Base-by-base conservation (phyloP, 2,797 vertebrate genomes). In the Typhlichthys subterraneus region DNA sequence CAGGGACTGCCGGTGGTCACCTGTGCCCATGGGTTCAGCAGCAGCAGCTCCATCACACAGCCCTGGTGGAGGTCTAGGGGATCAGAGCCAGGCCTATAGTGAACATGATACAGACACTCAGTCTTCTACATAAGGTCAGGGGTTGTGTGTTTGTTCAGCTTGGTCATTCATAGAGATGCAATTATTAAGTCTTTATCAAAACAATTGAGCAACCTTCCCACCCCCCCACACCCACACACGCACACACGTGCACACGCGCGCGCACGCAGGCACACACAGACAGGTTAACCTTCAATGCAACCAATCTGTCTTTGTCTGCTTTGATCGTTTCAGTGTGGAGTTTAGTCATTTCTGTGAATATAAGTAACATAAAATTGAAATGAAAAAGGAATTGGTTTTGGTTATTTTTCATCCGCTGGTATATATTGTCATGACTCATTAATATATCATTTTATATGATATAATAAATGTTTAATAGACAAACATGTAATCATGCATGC, bases 1-100 rank as follows among this genome's bases (percentile, higher is more conserved):
- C 85, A 83, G 77, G 77, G 85, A 89, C 71, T 53, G 63, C 85
- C 60, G 81, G 86, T 89, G 88, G 91, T 92, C 88, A 92, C 87
- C 89, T 90, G 83, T 85, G 61, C 63, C 74, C 4, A 23, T 56
- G 71, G 72, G 63, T 80, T 84, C 74, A 79, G 72, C 55, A 71
- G 74, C 74, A 79, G 72, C 55, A 71, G 74, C 53, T 73, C 63
- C 66, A 76, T 81, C 80, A 65, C 33, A 69, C 60, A 77, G 48
- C 63, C 77, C 63, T 81, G 71, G 59, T 60, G 72, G 72, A 75
- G 65, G 13, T 73, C 63, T 49, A 61, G 47, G 57, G 59, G 56
- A 58, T 65, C 64, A n/a, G 55, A 69, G 38, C 76, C 63, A 58
- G 67, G 75, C 71, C 59, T 66, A 61, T 70, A 69, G 63, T 65